Percentiles rank a stretch among this genome's conserved stretches.
Evolutionary conservation across 2,113 vertebrate genomes (phyloP).

Genomic region (Tauraco erythrolophus): DNA sequence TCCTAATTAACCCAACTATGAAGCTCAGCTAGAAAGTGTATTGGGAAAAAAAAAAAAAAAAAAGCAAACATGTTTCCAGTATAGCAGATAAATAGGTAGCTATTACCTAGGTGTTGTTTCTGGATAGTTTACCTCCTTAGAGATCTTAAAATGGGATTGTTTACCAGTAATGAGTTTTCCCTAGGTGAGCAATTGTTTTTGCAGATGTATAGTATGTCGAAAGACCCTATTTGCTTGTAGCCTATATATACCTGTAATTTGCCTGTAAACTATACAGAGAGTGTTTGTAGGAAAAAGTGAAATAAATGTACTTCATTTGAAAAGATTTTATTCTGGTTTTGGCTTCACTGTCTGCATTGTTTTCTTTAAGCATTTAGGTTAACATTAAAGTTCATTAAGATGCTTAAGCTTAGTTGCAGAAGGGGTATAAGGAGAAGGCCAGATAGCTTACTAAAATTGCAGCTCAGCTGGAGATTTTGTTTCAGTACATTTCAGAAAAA

Average conservation of each 20-base stretch:
- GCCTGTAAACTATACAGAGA: background rate
- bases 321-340: background rate
- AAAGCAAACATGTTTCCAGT: background rate
- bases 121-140: constrained; percentile 34
- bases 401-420: background rate
- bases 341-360: background rate
- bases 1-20: constrained; percentile 41
- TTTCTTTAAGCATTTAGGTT: background rate
- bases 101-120: constrained; percentile 47
- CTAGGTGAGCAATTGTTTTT: constrained; percentile 30
- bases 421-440: background rate
- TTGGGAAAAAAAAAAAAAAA: background rate
- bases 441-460: background rate
- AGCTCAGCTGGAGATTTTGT: background rate
- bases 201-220: background rate
- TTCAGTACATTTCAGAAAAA: background rate
- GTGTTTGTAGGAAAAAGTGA: background rate
- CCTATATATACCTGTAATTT: constrained; percentile 1
- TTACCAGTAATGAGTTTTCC: constrained; percentile 58
- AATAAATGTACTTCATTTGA: background rate
- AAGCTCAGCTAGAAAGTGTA: background rate
- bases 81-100: constrained; percentile 45
- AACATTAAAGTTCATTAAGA: background rate
- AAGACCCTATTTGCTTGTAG: background rate
- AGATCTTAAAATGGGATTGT: constrained; percentile 49